A percentile compares a stretch with the other conserved stretches of the same genome.
Evolutionary conservation across 2,113 vertebrate genomes (phyloP).

Genomic region (Mirounga angustirostris): DNA sequence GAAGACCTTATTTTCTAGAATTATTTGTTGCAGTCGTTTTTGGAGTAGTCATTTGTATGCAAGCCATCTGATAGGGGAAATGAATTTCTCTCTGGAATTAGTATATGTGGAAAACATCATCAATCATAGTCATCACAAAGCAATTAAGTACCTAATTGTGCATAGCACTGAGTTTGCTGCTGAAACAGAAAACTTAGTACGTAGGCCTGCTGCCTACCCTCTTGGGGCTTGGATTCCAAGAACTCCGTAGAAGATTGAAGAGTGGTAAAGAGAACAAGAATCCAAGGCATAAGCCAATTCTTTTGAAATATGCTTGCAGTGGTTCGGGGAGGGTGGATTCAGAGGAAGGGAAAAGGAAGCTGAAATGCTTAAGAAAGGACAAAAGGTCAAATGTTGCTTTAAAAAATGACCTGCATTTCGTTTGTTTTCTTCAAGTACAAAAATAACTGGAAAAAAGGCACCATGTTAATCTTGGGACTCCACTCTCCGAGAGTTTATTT

Average conservation of each 20-base stretch:
- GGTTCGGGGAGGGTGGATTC: not conserved
- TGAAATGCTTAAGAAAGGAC: not conserved
- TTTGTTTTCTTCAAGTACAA: not conserved
- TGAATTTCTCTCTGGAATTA: slow-evolving; percentile 61
- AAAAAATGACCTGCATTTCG: not conserved
- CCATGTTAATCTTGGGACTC: not conserved
- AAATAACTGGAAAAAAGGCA: not conserved
- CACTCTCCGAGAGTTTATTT: not conserved
- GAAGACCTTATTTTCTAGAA: slow-evolving; percentile 38
- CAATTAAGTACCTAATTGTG: slow-evolving; percentile 81
- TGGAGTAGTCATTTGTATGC: slow-evolving; percentile 57
- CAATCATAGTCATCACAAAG: slow-evolving; percentile 79
- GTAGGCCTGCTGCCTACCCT: slow-evolving; percentile 57
- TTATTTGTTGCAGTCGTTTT: slow-evolving; percentile 9
- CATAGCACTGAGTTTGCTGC: slow-evolving; percentile 60
- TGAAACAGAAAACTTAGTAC: slow-evolving; percentile 50
- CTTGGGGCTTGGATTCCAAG: slow-evolving; percentile 74
- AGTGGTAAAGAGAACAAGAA: not conserved
- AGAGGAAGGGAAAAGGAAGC: not conserved
- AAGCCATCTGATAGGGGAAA: not conserved
- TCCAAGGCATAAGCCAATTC: not conserved
- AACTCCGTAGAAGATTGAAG: slow-evolving; percentile 34
- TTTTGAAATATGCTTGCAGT: not conserved
- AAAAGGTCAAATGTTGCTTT: not conserved
- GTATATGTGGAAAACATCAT: slow-evolving; percentile 73